Base-by-base conservation (phyloP, 2,113 vertebrate genomes). In the Arenaria interpres region DNA sequence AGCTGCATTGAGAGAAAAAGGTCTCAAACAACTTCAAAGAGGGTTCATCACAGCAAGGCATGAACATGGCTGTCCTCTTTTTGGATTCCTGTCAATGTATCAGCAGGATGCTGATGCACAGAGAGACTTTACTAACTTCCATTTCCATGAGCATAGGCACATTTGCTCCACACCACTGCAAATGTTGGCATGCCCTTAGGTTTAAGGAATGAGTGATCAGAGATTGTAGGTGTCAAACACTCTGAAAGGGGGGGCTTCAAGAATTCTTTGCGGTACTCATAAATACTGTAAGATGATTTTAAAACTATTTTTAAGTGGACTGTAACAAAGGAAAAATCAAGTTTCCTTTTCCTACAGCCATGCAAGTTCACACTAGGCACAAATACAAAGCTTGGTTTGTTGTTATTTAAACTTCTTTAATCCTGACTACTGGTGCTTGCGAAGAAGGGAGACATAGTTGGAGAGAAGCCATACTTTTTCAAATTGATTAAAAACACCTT, bases 401-500 rank as follows among this genome's bases (percentile, higher is more conserved):
- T 96, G 74, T 92, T 94, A 28, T 88, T 95, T 92, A 91, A 94
- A 73, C 37, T 76, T 82, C 62, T 94, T 95, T 96, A 95, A 94
- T 95, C 87, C 94, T 83, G 54, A 81, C 89, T 95, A 88, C 77
- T 95, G 57, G 43, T 91, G 85, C 88, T 97, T 93, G 74, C 85
- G 91, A 60, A 94, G 80, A 93, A 91, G 69, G 48, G 66, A 96
- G 56, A 57, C 66, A 85, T 56, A 91, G 84, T 82, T 97, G 96
- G 93, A 96, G 50, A 83, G 53, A 88, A 85, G 91, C 89, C 94
- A 90, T 67, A 59, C 25, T 85, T 96, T 96, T 93, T 88, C 77
- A 89, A 80, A 88, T 66, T 92, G 28, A 96, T 97, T 92, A 89
- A 97, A 97, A 97, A 88, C 91, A 94, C 89, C 74, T 96, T 93